phyloP scores from a whole-genome alignment of 2,888 invertebrate genomes.

The Argyresthia albistria region DNA sequence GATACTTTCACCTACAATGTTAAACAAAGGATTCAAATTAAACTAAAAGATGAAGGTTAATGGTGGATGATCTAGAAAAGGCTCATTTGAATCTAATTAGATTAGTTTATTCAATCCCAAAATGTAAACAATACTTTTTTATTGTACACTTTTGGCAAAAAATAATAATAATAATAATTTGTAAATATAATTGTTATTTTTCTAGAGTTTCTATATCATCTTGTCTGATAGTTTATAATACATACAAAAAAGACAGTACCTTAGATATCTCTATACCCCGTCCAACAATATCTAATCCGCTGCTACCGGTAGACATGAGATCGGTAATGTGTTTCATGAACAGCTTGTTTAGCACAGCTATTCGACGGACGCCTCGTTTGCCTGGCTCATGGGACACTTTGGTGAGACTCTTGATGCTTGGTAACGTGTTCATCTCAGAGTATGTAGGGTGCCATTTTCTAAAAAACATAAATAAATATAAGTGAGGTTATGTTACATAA shows the following conservation, averaged over 20 bases:
- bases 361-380: constrained; percentile 70
- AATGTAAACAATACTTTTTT: too few relatives aligned
- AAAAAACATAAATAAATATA: constrained; percentile 12
- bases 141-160: too few relatives aligned
- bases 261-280: constrained; percentile 81
- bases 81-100: too few relatives aligned
- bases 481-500: neutral
- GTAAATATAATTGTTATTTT: too few relatives aligned
- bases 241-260: constrained; percentile 35
- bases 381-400: constrained; percentile 62
- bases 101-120: too few relatives aligned
- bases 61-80: too few relatives aligned
- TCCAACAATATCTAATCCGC: constrained; percentile 73
- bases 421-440: constrained; percentile 26
- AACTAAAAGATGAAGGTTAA: too few relatives aligned
- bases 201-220: too few relatives aligned
- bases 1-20: constrained; percentile 72
- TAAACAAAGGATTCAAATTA: too few relatives aligned
- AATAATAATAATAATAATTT: too few relatives aligned
- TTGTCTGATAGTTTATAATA: neutral
- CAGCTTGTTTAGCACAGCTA: constrained; percentile 81
- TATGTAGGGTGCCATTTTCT: constrained; percentile 45
- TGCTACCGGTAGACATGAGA: constrained; percentile 80
- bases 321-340: constrained; percentile 88
- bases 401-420: constrained; percentile 46